Conservation (phyloP, 2,888 invertebrate species). For the Chloromyia formosa region DNA sequence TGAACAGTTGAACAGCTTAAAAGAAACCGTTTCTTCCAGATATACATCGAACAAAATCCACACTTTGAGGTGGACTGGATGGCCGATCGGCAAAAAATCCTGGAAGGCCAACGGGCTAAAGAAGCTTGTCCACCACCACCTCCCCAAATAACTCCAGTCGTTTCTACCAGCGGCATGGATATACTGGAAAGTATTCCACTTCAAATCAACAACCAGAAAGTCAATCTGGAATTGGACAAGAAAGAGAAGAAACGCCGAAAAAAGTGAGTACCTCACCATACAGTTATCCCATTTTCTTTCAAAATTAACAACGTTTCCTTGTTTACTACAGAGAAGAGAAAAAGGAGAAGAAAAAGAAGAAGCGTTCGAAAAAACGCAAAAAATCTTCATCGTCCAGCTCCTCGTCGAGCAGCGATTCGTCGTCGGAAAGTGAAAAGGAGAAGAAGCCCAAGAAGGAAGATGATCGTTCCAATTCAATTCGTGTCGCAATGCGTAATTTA, state of each 20-base stretch:
- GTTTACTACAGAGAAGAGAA: conserved; percentile 56
- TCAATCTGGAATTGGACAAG: conserved; percentile 55
- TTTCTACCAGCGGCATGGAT: conserved; percentile 53
- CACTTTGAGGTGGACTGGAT: conserved; percentile 90
- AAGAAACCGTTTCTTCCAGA: conserved; percentile 66
- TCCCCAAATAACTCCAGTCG: conserved; percentile 55
- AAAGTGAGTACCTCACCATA: conserved; percentile 60
- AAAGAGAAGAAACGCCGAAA: conserved; percentile 67
- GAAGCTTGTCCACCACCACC: conserved; percentile 57
- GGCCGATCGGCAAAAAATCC: conserved; percentile 79
- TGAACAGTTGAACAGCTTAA: too few species aligned
- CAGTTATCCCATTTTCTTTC: not conserved
- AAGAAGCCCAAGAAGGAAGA: conserved; percentile 54
- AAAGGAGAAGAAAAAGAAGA: conserved; percentile 66
- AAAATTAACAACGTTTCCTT: not conserved
- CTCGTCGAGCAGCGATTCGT: conserved; percentile 51
- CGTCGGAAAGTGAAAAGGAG: conserved; percentile 54
- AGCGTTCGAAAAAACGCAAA: conserved; percentile 66
- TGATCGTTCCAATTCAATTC: conserved; percentile 70
- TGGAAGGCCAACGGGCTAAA: conserved; percentile 63
- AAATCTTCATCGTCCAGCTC: conserved; percentile 55
- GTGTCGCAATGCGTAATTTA: conserved; percentile 73
- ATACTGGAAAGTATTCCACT: conserved; percentile 51
- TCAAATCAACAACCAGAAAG: conserved; percentile 49
- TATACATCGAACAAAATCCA: conserved; percentile 83